These are phyloP conservation scores for Diplodus sargus DNA, from an alignment of 2,797 vertebrate species.

Conservation along the genomic window DNA sequence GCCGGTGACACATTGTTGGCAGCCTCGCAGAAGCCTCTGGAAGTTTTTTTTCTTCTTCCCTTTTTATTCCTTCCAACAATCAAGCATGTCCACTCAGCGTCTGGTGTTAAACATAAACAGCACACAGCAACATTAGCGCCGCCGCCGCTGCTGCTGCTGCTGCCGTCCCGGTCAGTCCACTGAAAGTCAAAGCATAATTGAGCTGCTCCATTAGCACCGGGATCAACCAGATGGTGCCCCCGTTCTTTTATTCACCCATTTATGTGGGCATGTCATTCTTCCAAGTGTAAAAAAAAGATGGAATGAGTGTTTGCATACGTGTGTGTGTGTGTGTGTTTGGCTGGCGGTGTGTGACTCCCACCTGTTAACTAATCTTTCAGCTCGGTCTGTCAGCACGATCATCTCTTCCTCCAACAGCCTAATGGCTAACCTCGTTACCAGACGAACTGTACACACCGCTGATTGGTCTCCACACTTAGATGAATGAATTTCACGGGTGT, in stretches of 20 bases:
- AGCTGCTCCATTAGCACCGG: slow-evolving; percentile 80
- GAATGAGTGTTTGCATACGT: slow-evolving; percentile 37
- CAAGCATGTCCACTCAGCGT: slow-evolving; percentile 43
- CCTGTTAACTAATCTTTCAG: slow-evolving; percentile 74
- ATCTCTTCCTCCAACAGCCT: slow-evolving; percentile 50
- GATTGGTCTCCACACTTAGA: slow-evolving; percentile 43
- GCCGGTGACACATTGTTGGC: not conserved
- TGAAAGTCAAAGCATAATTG: slow-evolving; percentile 83
- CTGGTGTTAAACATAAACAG: slow-evolving; percentile 52
- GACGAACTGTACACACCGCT: slow-evolving; percentile 23
- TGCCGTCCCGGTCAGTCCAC: slow-evolving; percentile 64
- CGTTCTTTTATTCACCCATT: slow-evolving; percentile 66
- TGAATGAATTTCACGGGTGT: slow-evolving; percentile 28
- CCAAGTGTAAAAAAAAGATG: slow-evolving; percentile 58
- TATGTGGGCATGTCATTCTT: slow-evolving; percentile 72
- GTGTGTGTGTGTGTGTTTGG: slow-evolving; percentile 8
- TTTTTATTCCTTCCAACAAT: slow-evolving; percentile 8
- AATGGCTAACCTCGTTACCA: slow-evolving; percentile 77
- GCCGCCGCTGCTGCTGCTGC: not conserved
- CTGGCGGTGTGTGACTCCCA: slow-evolving; percentile 26
- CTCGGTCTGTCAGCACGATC: slow-evolving; percentile 69
- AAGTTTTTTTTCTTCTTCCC: not conserved
- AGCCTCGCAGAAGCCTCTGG: slow-evolving; percentile 3
- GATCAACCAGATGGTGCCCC: slow-evolving; percentile 82
- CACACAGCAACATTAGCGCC: slow-evolving; percentile 57